Evolutionary conservation across 1,140 invertebrate species (phyloP).

Genomic region (Leptinotarsa undecemlineata): DNA sequence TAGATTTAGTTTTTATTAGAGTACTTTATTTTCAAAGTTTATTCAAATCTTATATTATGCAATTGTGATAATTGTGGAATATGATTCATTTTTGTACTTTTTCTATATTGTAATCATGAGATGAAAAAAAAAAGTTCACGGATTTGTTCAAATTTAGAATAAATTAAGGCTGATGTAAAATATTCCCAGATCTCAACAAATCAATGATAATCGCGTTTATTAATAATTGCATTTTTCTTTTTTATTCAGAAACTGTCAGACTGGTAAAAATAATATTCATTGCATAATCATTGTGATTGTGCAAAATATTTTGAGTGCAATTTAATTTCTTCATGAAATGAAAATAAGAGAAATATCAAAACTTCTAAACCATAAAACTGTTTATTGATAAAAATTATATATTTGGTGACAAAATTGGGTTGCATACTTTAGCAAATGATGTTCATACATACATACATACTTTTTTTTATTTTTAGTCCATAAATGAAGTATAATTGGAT

Average conservation of each 20-base stretch:
- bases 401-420: neutral
- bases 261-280: neutral
- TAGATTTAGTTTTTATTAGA: constrained; percentile 24
- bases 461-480: neutral
- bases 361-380: neutral
- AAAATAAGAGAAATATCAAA: neutral
- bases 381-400: neutral
- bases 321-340: neutral
- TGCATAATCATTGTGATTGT: neutral
- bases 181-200: constrained; percentile 16
- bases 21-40: constrained; percentile 27
- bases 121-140: neutral
- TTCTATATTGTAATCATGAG: constrained; percentile 21
- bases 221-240: neutral
- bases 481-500: neutral
- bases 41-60: constrained; percentile 18
- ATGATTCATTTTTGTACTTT: constrained; percentile 31
- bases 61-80: constrained; percentile 23
- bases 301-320: neutral
- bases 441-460: neutral
- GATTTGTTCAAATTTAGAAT: constrained; percentile 7
- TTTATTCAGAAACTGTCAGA: neutral
- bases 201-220: constrained; percentile 7
- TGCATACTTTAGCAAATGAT: neutral
- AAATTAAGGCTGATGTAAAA: constrained; percentile 16